These are phyloP conservation scores for Drosophila mayaguana DNA, from an alignment of 2,888 invertebrate genomes.

Conservation along the genomic window DNA sequence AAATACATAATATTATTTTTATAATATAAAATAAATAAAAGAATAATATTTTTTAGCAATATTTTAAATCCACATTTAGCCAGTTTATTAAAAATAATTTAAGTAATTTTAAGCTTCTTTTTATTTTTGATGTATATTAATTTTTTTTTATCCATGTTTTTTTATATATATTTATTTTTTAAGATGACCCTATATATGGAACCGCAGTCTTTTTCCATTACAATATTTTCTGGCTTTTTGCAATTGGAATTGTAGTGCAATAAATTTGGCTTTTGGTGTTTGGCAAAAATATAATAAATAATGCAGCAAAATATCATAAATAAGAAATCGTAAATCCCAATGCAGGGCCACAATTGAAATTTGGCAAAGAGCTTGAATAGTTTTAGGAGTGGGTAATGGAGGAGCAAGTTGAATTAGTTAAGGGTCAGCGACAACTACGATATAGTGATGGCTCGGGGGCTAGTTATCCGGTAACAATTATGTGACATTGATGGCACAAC, in stretches of 20 bases:
- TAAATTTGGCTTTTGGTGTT: constrained; percentile 47
- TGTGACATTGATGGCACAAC: constrained; percentile 22
- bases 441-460: neutral
- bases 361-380: constrained; percentile 5
- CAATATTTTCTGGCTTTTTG: neutral
- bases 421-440: neutral
- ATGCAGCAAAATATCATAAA: constrained; percentile 62
- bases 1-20: neutral
- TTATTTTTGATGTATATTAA: too few species aligned
- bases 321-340: constrained; percentile 38
- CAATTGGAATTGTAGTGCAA: constrained; percentile 29
- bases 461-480: constrained; percentile 22
- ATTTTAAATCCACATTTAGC: too few species aligned
- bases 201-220: neutral
- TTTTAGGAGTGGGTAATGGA: neutral
- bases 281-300: constrained; percentile 68
- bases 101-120: too few species aligned
- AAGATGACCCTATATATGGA: neutral
- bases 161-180: neutral
- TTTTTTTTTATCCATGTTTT: neutral
- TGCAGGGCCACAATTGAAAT: constrained; percentile 17
- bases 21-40: neutral
- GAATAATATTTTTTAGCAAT: neutral
- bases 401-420: neutral
- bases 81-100: too few species aligned